Evolutionary conservation across 2,797 vertebrate species (phyloP).

Genomic region (Fringilla coelebs): DNA sequence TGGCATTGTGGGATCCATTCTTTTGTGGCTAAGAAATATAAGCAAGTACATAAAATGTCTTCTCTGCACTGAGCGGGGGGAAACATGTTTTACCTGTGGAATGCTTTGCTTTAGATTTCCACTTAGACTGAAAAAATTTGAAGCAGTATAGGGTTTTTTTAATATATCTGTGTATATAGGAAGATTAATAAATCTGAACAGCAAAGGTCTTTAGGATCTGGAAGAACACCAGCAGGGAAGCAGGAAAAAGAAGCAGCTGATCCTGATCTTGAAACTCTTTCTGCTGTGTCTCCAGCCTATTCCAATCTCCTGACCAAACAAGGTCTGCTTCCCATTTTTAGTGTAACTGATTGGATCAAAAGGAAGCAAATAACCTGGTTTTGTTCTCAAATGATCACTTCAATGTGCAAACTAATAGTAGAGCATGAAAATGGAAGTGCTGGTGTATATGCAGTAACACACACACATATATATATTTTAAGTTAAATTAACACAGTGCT

Average conservation of each 20-base stretch:
- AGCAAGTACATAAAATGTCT: background rate
- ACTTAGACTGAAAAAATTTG: background rate
- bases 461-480: background rate
- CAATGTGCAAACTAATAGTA: background rate
- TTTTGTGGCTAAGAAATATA: background rate
- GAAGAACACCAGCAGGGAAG: background rate
- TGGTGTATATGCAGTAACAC: background rate
- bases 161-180: background rate
- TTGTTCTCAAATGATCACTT: background rate
- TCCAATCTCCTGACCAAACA: background rate
- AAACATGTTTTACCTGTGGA: background rate
- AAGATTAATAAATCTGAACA: background rate
- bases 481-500: background rate
- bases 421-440: background rate
- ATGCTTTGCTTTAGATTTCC: background rate
- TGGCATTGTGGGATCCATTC: background rate
- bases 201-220: background rate
- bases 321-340: background rate
- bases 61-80: rapidly evolving
- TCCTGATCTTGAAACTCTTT: background rate
- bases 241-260: background rate
- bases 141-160: background rate
- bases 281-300: background rate
- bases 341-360: background rate
- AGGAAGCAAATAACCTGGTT: background rate